Percentiles rank a stretch among this genome's conserved stretches.
Evolutionary conservation across 2,113 vertebrate species (phyloP).

Genomic region (Mobula hypostoma): DNA sequence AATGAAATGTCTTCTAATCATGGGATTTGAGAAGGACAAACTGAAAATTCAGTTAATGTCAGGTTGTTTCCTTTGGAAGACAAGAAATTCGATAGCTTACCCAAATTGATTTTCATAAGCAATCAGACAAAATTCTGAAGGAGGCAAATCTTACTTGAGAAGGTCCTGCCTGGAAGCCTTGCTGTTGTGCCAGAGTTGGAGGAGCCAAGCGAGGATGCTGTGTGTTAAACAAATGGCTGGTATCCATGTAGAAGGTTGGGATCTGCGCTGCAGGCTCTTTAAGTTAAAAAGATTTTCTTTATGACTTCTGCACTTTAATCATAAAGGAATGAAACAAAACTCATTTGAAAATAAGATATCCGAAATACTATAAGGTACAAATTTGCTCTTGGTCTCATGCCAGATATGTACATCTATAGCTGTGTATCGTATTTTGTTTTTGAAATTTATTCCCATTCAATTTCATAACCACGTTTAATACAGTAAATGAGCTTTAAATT

Average conservation of each 20-base stretch:
- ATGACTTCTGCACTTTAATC: neutral
- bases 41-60: neutral
- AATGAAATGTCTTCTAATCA: neutral
- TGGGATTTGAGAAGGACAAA: neutral
- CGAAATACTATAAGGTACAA: no score
- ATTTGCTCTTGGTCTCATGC: no score
- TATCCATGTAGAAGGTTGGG: constrained; percentile 95
- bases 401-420: no score
- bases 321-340: neutral
- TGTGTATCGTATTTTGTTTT: no score
- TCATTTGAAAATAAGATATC: neutral
- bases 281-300: neutral
- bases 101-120: neutral
- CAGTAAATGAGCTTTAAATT: no score
- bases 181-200: constrained; percentile 85
- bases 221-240: constrained; percentile 88
- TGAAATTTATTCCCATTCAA: no score
- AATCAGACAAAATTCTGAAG: neutral
- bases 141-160: constrained; percentile 71
- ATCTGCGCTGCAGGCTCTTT: constrained; percentile 79
- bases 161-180: constrained; percentile 91
- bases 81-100: neutral
- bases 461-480: no score
- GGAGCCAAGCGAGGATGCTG: constrained; percentile 86
- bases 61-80: neutral